phyloP scores from a whole-genome alignment of 2,797 vertebrate genomes.

The Centroberyx gerrardi region DNA sequence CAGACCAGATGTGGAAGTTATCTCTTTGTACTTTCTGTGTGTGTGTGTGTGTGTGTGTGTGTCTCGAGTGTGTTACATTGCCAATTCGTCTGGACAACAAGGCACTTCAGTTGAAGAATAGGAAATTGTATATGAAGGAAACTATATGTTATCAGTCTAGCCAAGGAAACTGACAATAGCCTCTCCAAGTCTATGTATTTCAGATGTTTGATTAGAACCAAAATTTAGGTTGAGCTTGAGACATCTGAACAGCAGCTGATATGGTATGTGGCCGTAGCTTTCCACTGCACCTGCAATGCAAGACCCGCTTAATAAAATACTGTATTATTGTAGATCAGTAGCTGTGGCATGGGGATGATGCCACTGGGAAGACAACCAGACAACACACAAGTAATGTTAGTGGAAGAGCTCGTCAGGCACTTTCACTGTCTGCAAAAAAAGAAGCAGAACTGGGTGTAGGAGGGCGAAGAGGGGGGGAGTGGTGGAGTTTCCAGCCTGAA shows the following conservation, averaged over 20 bases:
- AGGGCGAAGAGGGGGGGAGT: too few species aligned
- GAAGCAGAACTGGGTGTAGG: too few species aligned
- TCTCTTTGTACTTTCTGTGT: slow-evolving; percentile 9
- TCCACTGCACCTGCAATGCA: too few species aligned
- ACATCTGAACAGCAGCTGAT: too few species aligned
- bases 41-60: slow-evolving; percentile 8
- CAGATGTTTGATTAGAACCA: background rate
- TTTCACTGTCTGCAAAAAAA: background rate
- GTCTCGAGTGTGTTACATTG: background rate
- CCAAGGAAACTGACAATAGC: background rate
- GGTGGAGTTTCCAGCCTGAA: too few species aligned
- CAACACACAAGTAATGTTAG: background rate
- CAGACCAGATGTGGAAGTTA: slow-evolving; percentile 64
- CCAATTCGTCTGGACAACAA: slow-evolving; percentile 5
- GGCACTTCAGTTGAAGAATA: slow-evolving; percentile 10
- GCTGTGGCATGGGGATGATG: too few species aligned
- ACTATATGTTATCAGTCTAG: background rate
- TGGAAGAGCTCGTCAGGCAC: background rate
- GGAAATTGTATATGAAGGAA: background rate
- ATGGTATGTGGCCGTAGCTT: too few species aligned
- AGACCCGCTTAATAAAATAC: too few species aligned
- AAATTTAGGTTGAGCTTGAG: background rate
- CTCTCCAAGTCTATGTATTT: background rate
- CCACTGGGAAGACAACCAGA: background rate
- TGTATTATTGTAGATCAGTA: too few species aligned